A percentile compares a stretch with the other conserved stretches of the same genome.
Conservation (phyloP, 2,797 vertebrate species). For the Emydoidea blandingii region DNA sequence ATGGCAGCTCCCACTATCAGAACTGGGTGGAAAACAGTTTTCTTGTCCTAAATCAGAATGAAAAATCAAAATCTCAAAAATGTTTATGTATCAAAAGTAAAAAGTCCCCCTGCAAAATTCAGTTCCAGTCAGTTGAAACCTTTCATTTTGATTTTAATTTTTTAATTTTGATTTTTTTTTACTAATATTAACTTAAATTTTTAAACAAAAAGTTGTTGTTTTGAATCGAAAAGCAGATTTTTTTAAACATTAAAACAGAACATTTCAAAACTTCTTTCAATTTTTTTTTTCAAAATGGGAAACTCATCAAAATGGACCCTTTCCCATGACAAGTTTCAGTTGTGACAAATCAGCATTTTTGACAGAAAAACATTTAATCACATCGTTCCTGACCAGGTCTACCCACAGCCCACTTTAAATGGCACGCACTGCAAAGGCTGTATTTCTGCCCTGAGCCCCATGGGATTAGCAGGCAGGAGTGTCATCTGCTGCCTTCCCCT, state of each 20-base stretch:
- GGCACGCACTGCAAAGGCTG: not conserved
- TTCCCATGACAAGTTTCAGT: not conserved
- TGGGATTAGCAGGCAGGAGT: not conserved
- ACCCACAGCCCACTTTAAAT: not conserved
- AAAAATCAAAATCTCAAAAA: not conserved
- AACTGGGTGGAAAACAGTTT: no score
- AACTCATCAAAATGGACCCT: not conserved
- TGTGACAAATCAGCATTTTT: not conserved
- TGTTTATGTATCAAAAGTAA: not conserved
- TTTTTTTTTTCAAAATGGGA: not conserved
- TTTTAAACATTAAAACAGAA: not conserved
- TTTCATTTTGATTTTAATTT: not conserved
- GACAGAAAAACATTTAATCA: not conserved
- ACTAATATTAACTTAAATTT: not conserved
- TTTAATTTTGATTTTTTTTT: not conserved
- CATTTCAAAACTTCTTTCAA: not conserved
- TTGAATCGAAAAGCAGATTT: not conserved
- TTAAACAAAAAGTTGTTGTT: not conserved
- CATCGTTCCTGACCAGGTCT: not conserved
- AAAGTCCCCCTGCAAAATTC: not conserved
- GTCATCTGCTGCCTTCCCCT: not conserved
- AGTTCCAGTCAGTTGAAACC: not conserved
- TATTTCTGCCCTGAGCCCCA: not conserved
- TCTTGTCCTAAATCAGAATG: no score
- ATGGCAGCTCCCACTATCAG: no score